Evolutionary conservation across 2,888 invertebrate species (phyloP), one percentile per base, ranked within the genome.

Genomic region (Epicampocera succincta): DNA sequence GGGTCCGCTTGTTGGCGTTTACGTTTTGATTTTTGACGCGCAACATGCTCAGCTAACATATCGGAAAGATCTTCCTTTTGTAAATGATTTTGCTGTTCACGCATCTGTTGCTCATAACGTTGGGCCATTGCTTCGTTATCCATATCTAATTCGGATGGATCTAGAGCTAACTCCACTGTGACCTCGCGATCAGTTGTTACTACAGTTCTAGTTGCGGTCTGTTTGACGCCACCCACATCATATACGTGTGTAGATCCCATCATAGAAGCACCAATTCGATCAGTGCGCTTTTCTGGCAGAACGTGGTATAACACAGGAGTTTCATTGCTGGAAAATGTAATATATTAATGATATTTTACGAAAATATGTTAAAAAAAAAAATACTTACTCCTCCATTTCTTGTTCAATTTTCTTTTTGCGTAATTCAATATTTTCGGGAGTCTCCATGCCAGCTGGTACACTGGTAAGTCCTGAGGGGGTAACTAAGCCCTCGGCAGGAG

Each of bases 221-320:
- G 93, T 40, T 87, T 93, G 9, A 94, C 94, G 25, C 93, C 93
- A 46, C 95, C 94, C 92, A 99, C 94, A 89, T 99, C 99, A 90
- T 99, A 99, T 0, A 99, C 97, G 91, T 99, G 99, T 0, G 97
- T 97, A 56, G 99, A 99, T 3, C 96, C 99, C 98, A 99, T 98
- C 98, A 99, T 99, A 0, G 95, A 93, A 73, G 95, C 95, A 0
- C 96, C 95, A 72, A 99, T 94, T 65, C 97, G 94, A 75, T 98
- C 98, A 33, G 95, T 95, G 84, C 97, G 95, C 87, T 98, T 96
- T 92, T 99, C 99, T 33, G 98, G 98, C 77, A 99, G 91, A 77
- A 99, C 96, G 87, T 98, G 98, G 91, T 98, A 99, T 29, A 99
- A 92, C 0, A 97, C 96, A 0, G 98, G 99, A 0, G 98, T 98